phyloP scores from a whole-genome alignment of 2,113 vertebrate genomes.

The Gasterosteus aculeatus region DNA sequence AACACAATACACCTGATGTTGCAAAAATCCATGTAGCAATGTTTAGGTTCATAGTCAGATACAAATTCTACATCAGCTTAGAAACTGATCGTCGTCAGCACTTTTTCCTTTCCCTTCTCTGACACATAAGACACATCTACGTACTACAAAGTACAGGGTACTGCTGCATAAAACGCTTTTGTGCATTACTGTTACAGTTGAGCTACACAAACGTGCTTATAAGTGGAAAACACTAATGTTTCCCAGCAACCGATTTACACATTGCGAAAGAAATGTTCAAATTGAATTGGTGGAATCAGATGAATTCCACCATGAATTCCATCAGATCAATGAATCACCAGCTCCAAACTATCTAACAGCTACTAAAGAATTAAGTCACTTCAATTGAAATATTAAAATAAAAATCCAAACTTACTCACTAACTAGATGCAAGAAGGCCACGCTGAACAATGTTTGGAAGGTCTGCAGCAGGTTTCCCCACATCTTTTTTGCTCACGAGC shows the following conservation, averaged over 20 bases:
- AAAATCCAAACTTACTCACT: no score
- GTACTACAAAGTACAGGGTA: neutral
- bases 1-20: neutral
- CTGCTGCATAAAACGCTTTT: no score
- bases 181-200: neutral
- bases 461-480: no score
- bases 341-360: neutral
- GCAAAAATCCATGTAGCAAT: neutral
- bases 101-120: no score
- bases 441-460: no score
- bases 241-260: neutral
- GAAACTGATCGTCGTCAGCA: no score
- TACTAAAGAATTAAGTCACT: no score
- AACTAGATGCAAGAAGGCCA: no score
- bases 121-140: no score
- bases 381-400: no score
- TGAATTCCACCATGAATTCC: no score
- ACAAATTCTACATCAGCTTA: neutral
- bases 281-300: neutral
- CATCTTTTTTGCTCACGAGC: no score
- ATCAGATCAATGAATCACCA: neutral
- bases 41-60: neutral
- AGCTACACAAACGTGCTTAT: neutral
- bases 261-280: neutral
- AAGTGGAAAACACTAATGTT: neutral